Base-by-base conservation (phyloP, 2,797 vertebrate genomes). In the Erethizon dorsatum region DNA sequence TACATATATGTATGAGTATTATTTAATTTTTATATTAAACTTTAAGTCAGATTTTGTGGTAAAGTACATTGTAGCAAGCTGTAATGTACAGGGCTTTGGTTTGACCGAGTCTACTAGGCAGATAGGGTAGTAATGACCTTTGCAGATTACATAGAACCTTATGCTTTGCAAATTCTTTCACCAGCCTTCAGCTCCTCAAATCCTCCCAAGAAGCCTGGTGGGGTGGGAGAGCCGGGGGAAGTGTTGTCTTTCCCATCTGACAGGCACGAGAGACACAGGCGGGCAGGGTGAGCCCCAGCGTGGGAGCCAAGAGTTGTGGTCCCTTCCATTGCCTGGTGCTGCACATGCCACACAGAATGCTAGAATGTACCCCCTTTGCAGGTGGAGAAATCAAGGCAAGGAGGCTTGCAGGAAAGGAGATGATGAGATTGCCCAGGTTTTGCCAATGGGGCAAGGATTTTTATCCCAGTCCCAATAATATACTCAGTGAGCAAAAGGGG, bases 21-120 rank as follows among this genome's bases (percentile, higher is more conserved):
- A 91, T 85, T 75, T 54, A 82, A 41, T 71, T 90, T 94, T 79
- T 85, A 69, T 88, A 59, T 33, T 92, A 80, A 95, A 77, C 47
- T 28, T 50, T 28, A 77, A 41, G 22, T 73, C 22, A 57, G 75
- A 63, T 88, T 12, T 78, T 86, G 37, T 50, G 63, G 63, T 89
- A 57, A 83, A 59, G 59, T 52, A 84, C 54, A 80, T 77, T 83
- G 84, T 92, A 93, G 71, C 20, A 69, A 90, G n/a, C 24, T 54
- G 26, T 41, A 41, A 65, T 52, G 73, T 37, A 31, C 31, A 75
- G 50, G 28, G 22, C 5, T 79, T 79, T 91, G 37, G n/a, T 78
- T 95, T 91, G 61, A 88, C 20, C 67, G 0, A 50, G 77, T 84
- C 50, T 4, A 26, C 45, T 79, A 82, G 31, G 61, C 50, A 92